Conservation (phyloP, 2,888 invertebrate species). For the Agelastica alni region DNA sequence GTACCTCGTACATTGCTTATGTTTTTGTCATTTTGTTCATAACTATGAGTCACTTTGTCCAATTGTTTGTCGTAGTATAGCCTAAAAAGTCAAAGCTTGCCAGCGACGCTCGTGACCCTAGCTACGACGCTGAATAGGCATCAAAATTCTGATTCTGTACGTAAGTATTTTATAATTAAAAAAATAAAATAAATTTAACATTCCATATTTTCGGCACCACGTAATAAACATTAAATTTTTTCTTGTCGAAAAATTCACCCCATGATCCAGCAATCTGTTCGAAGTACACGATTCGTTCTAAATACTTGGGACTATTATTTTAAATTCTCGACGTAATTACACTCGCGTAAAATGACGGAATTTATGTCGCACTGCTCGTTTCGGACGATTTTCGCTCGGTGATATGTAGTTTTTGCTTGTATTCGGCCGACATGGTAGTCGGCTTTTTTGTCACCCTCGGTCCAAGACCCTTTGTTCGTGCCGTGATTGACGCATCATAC, state of each 20-base stretch:
- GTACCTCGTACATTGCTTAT: too few species aligned
- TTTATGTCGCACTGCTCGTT: conserved; percentile 26
- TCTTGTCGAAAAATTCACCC: conserved; percentile 4
- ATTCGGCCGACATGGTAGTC: conserved; percentile 14
- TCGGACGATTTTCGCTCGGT: conserved; percentile 24
- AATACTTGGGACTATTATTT: conserved; percentile 5
- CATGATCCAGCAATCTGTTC: conserved; percentile 6
- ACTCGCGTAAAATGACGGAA: conserved; percentile 22
- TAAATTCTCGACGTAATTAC: conserved; percentile 19
- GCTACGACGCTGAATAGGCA: too few species aligned
- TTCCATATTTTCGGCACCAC: too few species aligned
- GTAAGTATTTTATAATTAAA: too few species aligned
- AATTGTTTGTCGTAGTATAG: too few species aligned
- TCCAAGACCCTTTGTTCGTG: conserved; percentile 35
- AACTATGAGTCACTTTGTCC: too few species aligned
- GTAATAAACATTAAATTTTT: too few species aligned
- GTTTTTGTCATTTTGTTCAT: too few species aligned
- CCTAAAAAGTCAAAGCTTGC: too few species aligned
- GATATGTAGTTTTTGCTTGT: conserved; percentile 23
- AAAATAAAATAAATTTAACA: too few species aligned
- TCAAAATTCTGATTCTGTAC: too few species aligned
- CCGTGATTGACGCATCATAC: conserved; percentile 42
- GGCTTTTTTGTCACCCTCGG: conserved; percentile 27
- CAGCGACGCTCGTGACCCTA: too few species aligned
- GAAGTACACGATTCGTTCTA: neutral